Percentiles rank a stretch among this genome's conserved stretches.
phyloP scores from a whole-genome alignment of 2,888 invertebrate species.

The Resseliella maxima region DNA sequence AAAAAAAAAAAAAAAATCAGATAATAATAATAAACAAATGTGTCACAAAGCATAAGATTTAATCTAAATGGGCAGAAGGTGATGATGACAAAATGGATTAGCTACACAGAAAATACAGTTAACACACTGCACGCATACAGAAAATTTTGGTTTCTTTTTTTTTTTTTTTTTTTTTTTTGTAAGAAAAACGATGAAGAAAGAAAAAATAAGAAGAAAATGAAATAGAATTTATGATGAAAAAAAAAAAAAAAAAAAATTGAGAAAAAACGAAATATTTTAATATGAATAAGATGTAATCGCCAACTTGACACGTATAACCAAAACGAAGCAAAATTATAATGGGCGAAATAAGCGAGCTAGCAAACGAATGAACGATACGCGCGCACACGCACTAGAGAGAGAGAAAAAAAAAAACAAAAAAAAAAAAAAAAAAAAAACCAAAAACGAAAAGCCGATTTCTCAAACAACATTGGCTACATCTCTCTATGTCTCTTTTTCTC shows the following conservation, averaged over 20 bases:
- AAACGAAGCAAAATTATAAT: too few species aligned
- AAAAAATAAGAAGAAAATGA: background rate
- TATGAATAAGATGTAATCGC: too few species aligned
- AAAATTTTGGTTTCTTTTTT: background rate
- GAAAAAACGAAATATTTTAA: too few species aligned
- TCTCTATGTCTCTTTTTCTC: too few species aligned
- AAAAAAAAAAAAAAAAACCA: background rate
- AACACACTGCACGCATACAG: slow-evolving; percentile 44
- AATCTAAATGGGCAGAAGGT: background rate
- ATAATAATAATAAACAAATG: too few species aligned
- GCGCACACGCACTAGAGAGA: background rate
- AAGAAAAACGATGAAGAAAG: background rate
- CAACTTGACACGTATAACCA: too few species aligned
- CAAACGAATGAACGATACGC: background rate
- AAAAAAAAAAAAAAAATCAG: background rate
- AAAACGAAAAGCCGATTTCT: too few species aligned
- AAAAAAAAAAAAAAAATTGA: too few species aligned
- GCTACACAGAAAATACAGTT: slow-evolving; percentile 6
- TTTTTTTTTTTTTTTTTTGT: background rate
- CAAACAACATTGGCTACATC: too few species aligned
- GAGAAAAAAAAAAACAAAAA: background rate
- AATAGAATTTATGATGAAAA: background rate
- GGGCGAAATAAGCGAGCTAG: too few species aligned
- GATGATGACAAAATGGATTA: slow-evolving; percentile 14
- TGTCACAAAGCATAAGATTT: background rate